Evolutionary conservation across 1,140 invertebrate genomes (phyloP).

Genomic region (Eupeodes corollae): DNA sequence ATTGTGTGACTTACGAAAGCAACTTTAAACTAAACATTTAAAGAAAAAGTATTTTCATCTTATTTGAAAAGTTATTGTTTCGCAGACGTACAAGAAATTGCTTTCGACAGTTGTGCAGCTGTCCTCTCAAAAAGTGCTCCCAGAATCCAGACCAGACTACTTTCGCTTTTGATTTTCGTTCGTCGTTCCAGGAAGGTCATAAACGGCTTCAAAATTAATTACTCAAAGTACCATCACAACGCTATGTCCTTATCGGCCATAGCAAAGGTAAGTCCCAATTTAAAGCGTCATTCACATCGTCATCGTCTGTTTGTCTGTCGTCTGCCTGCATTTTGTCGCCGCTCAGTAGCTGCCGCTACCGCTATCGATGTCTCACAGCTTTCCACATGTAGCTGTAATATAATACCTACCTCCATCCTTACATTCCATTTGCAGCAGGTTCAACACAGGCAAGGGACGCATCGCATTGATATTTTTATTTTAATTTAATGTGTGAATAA

Average conservation of each 20-base stretch:
- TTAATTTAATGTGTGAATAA: no score
- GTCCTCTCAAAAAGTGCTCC: not conserved
- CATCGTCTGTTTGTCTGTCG: not conserved
- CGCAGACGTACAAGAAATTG: not conserved
- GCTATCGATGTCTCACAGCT: not conserved
- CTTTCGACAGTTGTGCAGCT: not conserved
- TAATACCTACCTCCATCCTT: no score
- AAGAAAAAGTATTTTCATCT: no score
- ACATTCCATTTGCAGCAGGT: no score
- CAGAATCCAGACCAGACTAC: not conserved
- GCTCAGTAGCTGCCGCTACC: not conserved
- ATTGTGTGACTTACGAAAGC: no score
- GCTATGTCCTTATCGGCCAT: conserved; percentile 39
- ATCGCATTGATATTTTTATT: no score
- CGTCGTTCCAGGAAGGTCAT: not conserved
- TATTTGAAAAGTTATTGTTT: no score
- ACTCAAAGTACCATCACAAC: conserved; percentile 39
- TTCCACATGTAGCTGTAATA: no score
- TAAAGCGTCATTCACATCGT: no score
- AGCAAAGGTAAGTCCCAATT: conserved; percentile 34
- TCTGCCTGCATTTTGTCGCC: not conserved
- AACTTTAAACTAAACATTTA: no score
- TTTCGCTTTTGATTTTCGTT: conserved; percentile 1
- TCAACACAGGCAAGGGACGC: no score
- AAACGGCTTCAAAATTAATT: conserved; percentile 38